Evolutionary conservation across 2,888 invertebrate genomes (phyloP).

Genomic region (Apocheima hispidaria): DNA sequence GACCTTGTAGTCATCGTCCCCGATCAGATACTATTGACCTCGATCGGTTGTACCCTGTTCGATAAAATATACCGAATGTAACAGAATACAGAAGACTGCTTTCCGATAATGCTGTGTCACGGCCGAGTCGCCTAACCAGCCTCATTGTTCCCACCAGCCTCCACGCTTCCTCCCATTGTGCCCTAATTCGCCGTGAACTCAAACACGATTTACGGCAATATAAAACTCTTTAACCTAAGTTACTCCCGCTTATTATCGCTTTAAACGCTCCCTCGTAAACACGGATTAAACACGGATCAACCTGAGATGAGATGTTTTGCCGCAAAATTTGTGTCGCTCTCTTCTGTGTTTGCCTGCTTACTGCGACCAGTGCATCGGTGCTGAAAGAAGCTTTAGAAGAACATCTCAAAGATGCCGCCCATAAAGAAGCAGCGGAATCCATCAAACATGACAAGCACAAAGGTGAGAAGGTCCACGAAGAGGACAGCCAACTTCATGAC

Average conservation of each 20-base stretch:
- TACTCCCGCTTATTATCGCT: slow-evolving; percentile 65
- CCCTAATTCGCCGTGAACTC: slow-evolving; percentile 78
- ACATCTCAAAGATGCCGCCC: slow-evolving; percentile 77
- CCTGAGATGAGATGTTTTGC: slow-evolving; percentile 72
- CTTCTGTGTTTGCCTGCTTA: slow-evolving; percentile 64
- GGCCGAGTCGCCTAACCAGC: slow-evolving; percentile 63
- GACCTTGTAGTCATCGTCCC: slow-evolving; percentile 65
- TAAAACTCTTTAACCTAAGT: slow-evolving; percentile 74
- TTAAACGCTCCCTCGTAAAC: slow-evolving; percentile 55
- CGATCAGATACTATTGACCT: slow-evolving; percentile 70
- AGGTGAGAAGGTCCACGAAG: slow-evolving; percentile 78
- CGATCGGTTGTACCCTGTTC: slow-evolving; percentile 50
- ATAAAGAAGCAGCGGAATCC: slow-evolving; percentile 74
- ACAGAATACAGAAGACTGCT: slow-evolving; percentile 31
- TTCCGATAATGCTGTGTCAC: slow-evolving; percentile 74
- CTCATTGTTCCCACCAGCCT: slow-evolving; percentile 71
- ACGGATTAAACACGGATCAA: slow-evolving; percentile 51
- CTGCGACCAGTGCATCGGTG: slow-evolving; percentile 65
- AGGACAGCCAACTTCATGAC: slow-evolving; percentile 74
- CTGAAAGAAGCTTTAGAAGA: slow-evolving; percentile 80
- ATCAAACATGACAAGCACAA: slow-evolving; percentile 77
- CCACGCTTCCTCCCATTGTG: slow-evolving; percentile 84
- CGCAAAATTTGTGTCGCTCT: slow-evolving; percentile 54
- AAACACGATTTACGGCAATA: slow-evolving; percentile 73
- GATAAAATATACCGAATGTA: slow-evolving; percentile 12